Percentiles rank a stretch among this genome's conserved stretches.
phyloP scores from a whole-genome alignment of 2,888 invertebrate species.

The Mechanitis mazaeus region DNA sequence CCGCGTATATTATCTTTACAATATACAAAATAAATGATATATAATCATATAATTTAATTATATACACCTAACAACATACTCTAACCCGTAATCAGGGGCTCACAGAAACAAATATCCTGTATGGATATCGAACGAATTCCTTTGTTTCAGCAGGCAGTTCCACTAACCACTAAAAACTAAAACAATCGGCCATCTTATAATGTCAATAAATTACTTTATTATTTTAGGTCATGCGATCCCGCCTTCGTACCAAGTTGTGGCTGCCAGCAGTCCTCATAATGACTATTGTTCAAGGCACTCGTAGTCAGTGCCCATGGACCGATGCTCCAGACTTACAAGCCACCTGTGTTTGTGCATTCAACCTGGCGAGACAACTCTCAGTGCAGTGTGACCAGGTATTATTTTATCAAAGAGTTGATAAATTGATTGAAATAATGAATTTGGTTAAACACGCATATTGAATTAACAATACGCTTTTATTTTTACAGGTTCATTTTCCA shows the following conservation, averaged over 20 bases:
- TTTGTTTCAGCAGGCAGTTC: too few relatives aligned
- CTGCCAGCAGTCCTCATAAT: constrained; percentile 40
- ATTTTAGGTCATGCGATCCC: constrained; percentile 40
- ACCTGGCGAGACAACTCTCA: constrained; percentile 88
- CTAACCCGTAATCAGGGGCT: too few relatives aligned
- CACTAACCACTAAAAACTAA: too few relatives aligned
- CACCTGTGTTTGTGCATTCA: constrained; percentile 92
- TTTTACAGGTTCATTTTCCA: constrained; percentile 82
- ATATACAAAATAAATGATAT: too few relatives aligned
- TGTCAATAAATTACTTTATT: neutral
- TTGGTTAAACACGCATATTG: neutral
- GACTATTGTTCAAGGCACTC: constrained; percentile 39
- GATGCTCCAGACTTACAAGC: constrained; percentile 84
- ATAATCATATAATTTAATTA: neutral
- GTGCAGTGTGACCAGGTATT: constrained; percentile 90
- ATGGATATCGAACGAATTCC: too few relatives aligned
- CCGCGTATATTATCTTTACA: neutral
- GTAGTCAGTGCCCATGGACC: constrained; percentile 91
- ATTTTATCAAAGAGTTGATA: neutral
- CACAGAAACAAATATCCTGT: too few relatives aligned
- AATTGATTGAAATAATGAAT: neutral
- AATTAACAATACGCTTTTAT: constrained; percentile 22
- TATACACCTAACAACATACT: too few relatives aligned
- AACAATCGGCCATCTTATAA: too few relatives aligned
- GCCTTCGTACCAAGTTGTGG: constrained; percentile 37